Evolutionary conservation across 2,113 vertebrate genomes (phyloP).

Genomic region (Phyllostomus hastatus): DNA sequence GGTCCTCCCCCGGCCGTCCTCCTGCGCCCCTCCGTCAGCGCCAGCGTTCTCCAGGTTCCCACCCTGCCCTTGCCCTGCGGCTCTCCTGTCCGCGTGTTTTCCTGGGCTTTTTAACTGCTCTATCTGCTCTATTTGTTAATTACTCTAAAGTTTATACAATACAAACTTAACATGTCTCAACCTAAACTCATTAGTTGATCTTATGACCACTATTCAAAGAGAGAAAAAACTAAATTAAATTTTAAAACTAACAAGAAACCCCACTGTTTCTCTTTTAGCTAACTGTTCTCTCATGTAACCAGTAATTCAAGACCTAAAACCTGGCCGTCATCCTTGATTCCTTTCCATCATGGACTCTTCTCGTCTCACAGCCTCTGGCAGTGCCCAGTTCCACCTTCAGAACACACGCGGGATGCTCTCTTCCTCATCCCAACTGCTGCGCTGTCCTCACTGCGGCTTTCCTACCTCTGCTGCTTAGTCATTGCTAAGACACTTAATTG

Average conservation of each 20-base stretch:
- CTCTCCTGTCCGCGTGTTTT: background rate
- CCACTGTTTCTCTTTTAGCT: background rate
- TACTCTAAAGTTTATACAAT: background rate
- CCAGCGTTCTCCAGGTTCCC: background rate
- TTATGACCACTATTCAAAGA: background rate
- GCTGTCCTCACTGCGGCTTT: background rate
- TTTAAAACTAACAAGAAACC: background rate
- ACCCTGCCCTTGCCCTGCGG: background rate
- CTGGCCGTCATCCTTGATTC: background rate
- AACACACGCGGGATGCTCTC: background rate
- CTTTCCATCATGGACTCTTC: too few relatives aligned
- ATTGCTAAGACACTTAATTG: background rate
- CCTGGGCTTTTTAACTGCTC: background rate
- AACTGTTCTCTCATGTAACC: background rate
- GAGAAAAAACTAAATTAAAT: background rate
- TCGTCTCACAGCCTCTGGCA: background rate
- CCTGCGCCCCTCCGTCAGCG: background rate
- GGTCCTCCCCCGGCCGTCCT: rapidly evolving
- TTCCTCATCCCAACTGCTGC: background rate
- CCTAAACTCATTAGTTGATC: background rate
- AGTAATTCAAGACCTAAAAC: background rate
- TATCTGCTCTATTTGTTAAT: background rate
- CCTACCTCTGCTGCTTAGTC: background rate
- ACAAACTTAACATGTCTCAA: background rate
- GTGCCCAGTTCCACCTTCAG: background rate